Percentiles rank a stretch among this genome's conserved stretches.
Conservation (phyloP, 2,797 vertebrate genomes). For the Sebastolobus altivelis region DNA sequence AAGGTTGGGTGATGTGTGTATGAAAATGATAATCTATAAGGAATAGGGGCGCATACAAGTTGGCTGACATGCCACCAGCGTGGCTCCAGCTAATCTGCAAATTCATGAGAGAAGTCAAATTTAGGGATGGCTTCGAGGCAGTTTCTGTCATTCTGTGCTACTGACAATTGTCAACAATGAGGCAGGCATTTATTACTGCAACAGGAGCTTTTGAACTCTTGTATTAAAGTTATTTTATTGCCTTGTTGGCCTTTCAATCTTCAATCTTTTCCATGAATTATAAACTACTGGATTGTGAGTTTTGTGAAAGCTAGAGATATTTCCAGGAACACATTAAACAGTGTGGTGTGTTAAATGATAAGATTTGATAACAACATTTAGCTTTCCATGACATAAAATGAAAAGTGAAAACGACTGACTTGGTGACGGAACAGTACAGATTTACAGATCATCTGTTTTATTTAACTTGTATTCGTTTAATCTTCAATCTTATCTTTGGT, state of each 20-base stretch:
- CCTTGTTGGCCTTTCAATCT: neutral
- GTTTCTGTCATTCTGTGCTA: neutral
- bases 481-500: conserved; percentile 3
- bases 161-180: neutral
- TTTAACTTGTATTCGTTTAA: neutral
- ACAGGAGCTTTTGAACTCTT: neutral
- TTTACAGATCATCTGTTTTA: neutral
- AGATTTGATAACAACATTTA: conserved; percentile 35
- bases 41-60: neutral
- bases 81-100: neutral
- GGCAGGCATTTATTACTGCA: neutral
- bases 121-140: neutral
- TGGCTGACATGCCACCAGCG: neutral
- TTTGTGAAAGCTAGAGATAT: neutral
- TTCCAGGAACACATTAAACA: conserved; percentile 18
- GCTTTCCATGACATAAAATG: conserved; percentile 31
- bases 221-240: neutral
- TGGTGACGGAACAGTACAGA: neutral
- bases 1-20: conserved; percentile 13
- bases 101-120: neutral
- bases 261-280: neutral
- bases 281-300: neutral
- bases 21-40: conserved; percentile 30
- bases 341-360: neutral
- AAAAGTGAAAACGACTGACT: conserved; percentile 9